Base-by-base conservation (phyloP, 2,797 vertebrate species). In the Staurois parvus region DNA sequence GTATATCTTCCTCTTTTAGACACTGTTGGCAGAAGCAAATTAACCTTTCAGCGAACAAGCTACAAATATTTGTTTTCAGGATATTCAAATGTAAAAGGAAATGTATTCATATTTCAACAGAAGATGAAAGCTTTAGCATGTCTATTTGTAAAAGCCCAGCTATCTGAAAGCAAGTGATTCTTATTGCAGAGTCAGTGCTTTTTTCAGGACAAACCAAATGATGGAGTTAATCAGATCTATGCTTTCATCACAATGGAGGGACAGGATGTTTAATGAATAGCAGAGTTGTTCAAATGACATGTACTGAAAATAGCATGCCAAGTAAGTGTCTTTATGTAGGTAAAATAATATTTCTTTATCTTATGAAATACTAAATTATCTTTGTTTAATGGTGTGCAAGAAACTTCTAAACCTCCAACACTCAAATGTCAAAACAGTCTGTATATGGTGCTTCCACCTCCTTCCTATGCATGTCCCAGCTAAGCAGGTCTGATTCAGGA, bases 201-300 rank as follows among this genome's bases (percentile, higher is more conserved):
- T 40, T n/a, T 68, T 30, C 64, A 28, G 40, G 37, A 30, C 37
- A 68, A 29, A 42, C 1, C 11, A 76, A 37, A n/a, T 13, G 11
- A n/a, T 66, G 29, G 62, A 68, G 64, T 67, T 32, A 42, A 56
- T 40, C 24, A 28, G 17, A 10, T 45, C 32, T 37, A 5, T n/a
- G 21, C 78, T 70, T 70, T 52, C 32, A 79, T 48, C 11, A 80
- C 66, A 80, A 72, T 8, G 13, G 37, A 30, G 11, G 37, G 42
- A 42, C 30, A 56, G 45, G 78, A 59, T 70, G 78, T 70, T 80
- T 56, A 37, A 72, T 79, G 48, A 72, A 72, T 81, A 56, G 4
- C 19, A 17, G 29, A 70, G 66, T 80, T 66, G 15, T 52, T 34
- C 30, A 59, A 59, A 56, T 72, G 68, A 81, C 48, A 68, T 62